Percentiles rank a stretch among this genome's conserved stretches.
These are phyloP conservation scores for Macaca fascicularis DNA, from an alignment of 2,113 vertebrate genomes.

Conservation along the genomic window T2T-MFA8v1.1 NC_088377.1:115869001-115869500, in stretches of 20 bases:
- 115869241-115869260: background rate
- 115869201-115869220: background rate
- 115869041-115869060: background rate
- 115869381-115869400: background rate
- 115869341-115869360: background rate
- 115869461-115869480: slow-evolving; percentile 2
- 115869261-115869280: background rate
- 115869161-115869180: background rate
- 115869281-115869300: background rate
- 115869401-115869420: background rate
- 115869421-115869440: background rate
- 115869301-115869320: background rate
- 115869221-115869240: background rate
- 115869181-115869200: background rate
- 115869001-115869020: background rate
- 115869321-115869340: background rate
- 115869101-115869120: background rate
- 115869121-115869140: background rate
- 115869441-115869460: background rate
- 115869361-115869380: background rate
- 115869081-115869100: background rate
- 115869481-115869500: background rate
- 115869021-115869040: background rate
- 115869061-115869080: background rate
- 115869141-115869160: background rate